A percentile compares a stretch with the other conserved stretches of the same genome.
Conservation (phyloP, 2,113 vertebrate species). For the Gnathonemus longibarbis region DNA sequence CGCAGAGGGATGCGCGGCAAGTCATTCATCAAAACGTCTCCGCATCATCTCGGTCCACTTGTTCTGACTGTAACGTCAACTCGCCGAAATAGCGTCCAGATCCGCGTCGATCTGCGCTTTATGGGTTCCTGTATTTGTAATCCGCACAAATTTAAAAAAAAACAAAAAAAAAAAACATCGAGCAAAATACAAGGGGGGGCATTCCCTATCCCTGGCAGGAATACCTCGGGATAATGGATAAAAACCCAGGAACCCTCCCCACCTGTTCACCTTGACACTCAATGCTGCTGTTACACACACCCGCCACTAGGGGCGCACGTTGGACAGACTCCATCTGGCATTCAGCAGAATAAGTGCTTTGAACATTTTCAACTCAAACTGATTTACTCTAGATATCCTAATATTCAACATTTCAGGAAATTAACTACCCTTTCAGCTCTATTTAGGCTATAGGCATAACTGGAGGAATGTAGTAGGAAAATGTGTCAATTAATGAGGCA, state of each 20-base stretch:
- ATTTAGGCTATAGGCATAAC: background rate
- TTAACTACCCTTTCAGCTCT: background rate
- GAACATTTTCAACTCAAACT: background rate
- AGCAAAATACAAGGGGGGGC: background rate
- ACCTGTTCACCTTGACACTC: background rate
- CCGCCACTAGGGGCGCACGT: background rate
- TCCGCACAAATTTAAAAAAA: background rate
- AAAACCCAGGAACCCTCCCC: background rate
- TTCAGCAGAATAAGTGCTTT: background rate
- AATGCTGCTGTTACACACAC: background rate
- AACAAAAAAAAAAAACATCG: background rate
- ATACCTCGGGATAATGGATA: background rate
- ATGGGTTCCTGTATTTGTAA: background rate
- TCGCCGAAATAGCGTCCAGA: background rate
- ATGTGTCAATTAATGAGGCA: background rate
- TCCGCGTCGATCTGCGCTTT: background rate
- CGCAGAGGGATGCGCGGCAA: background rate
- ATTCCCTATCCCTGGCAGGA: background rate
- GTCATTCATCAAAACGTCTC: slow-evolving; percentile 8
- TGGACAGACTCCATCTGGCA: background rate
- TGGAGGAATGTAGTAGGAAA: background rate
- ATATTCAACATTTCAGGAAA: background rate
- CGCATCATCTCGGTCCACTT: background rate
- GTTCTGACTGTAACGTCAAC: background rate
- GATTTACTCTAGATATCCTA: background rate